Base-by-base conservation (phyloP, 2,888 invertebrate species). In the Adelphocoris suturalis region DNA sequence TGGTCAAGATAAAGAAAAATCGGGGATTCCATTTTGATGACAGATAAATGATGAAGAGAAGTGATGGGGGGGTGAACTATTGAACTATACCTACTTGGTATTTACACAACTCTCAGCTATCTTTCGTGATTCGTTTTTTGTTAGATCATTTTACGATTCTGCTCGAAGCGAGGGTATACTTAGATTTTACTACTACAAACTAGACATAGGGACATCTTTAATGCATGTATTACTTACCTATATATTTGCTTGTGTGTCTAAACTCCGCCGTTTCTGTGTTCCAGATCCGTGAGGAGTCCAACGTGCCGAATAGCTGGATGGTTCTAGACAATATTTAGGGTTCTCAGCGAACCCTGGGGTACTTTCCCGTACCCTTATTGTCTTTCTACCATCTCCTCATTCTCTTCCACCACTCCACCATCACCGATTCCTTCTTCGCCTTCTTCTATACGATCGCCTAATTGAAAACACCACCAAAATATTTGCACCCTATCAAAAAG, bases 271-370 rank as follows among this genome's bases (percentile, higher is more conserved):
- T 61, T 86, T 68, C 52, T 52, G 19, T 86, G 86, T 90, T 89
- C 27, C 89, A 90, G 90, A 86, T 89, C 90, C 19, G 89, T 90
- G 23, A 89, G 89, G 82, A 90, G 90, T 82, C 90, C 90, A 37
- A 90, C 89, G n/a, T 90, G 90, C 84, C 84, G 90, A 89, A 85
- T 86, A 82, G 89, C 86, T 47, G 86, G 86, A 76, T 86, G 86
- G 86, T 86, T 86, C 48, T 86, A 86, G 86, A 48, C 86, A 86
- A 86, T 86, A 86, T 75, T 86, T 86, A 76, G 86, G 19, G 76
- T 86, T 86, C 86, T 75, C 16, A 19, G 48, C 47, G 86, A 86
- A 86, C 76, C 27, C 86, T 75, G 86, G 86, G 86, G 86, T 75
- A 75, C 76, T 27, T 75, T 47, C 48, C 46, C 85, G 76, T 47